Evolutionary conservation across 2,113 vertebrate genomes (phyloP), one percentile per base, ranked within the genome.

Genomic region (Megaceryle torquata): DNA sequence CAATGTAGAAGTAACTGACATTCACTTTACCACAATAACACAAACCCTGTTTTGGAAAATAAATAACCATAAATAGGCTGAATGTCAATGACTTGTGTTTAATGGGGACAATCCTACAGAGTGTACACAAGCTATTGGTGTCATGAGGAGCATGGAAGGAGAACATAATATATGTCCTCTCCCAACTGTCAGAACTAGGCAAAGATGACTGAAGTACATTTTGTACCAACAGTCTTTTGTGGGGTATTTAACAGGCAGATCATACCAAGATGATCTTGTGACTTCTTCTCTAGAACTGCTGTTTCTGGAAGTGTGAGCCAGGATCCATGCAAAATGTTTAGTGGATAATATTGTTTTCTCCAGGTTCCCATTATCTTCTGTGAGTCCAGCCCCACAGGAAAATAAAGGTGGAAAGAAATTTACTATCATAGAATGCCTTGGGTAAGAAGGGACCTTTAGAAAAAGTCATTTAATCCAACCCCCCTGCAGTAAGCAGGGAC

Each of bases 51-150:
- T 51, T 51, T 39, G 19, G 22, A 43, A 77, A 68, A 20, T 13
- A 51, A 51, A 16, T 20, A 43, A 48, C 6, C 20, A 82, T 39
- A 9, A 39, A 8, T 2, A 85, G 22, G 6, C 13, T 35, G 17
- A n/a, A 44, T 31, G 22, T 7, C 43, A 39, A 9, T 20, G 9
- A 21, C 26, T 5, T 22, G 4, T 12, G 11, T 53, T 82, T 48
- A 19, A 46, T 11, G 26, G 0, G 1, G 17, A 39, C 0, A 0
- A 19, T n/a, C 35, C 25, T n/a, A 56, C 5, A 60, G 26, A 20
- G 5, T 5, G 25, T n/a, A 65, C 22, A 48, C 3, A 35, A 72
- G 26, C 5, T 33, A 3, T 20, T 19, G 29, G 25, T 43, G 35
- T 16, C 3, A 1, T 6, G 21, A 81, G 37, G 37, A 8, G 10